phyloP scores from a whole-genome alignment of 2,113 vertebrate species.

The Telmatochromis bifrenatus region DNA sequence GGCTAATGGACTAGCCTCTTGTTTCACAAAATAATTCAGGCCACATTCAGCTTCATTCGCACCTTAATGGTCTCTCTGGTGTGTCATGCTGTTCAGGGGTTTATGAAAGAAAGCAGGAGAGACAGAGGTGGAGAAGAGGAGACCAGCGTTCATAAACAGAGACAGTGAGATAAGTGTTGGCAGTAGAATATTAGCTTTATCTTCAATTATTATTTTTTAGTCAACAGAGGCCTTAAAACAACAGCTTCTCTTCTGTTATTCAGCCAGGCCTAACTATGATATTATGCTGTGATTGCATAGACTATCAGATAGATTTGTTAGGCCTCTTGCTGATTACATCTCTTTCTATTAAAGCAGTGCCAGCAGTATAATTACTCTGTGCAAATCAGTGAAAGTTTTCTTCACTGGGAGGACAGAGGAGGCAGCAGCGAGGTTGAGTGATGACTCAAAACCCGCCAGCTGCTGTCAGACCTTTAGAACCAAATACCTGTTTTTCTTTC shows the following conservation, averaged over 20 bases:
- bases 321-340: not conserved
- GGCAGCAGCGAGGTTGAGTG: not conserved
- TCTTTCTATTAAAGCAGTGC: not conserved
- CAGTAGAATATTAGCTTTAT: not conserved
- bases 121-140: not conserved
- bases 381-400: not conserved
- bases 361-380: not conserved
- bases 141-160: not conserved
- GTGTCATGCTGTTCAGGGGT: not conserved
- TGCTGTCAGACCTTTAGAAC: not conserved
- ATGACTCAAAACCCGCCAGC: conserved; percentile 3
- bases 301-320: not conserved
- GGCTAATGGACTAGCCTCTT: not conserved
- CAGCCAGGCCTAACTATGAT: not conserved
- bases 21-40: not conserved
- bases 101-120: not conserved
- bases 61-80: not conserved
- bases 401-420: not conserved
- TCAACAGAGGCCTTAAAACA: not conserved
- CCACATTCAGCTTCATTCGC: not conserved
- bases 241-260: not conserved
- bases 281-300: not conserved
- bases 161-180: not conserved
- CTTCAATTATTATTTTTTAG: not conserved
- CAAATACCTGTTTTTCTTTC: not conserved